These are phyloP conservation scores for Rhabdomys pumilio DNA, from an alignment of 2,797 vertebrate species.

Conservation along the genomic window DNA sequence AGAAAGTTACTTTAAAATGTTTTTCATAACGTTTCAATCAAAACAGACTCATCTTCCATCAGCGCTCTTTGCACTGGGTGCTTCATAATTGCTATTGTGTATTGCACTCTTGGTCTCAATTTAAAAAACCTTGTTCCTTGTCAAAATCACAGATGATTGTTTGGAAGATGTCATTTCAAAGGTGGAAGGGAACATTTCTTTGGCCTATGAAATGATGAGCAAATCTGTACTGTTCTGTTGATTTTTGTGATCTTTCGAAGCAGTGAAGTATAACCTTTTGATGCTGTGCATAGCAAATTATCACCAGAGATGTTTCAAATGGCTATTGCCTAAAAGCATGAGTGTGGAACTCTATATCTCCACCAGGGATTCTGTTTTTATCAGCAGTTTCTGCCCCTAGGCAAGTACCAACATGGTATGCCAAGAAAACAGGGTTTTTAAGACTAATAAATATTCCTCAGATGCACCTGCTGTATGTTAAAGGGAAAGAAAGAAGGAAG, in stretches of 20 bases:
- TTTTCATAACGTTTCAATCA: constrained; percentile 16
- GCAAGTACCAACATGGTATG: constrained; percentile 77
- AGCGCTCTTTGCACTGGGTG: not conserved
- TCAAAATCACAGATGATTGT: constrained; percentile 56
- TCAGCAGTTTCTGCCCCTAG: constrained; percentile 63
- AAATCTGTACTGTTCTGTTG: not conserved
- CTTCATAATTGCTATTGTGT: constrained; percentile 29
- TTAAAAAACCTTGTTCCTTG: constrained; percentile 58
- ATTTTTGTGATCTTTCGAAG: not conserved
- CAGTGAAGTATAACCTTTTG: constrained; percentile 67
- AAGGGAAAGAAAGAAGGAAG: not conserved
- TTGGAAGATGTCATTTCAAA: constrained; percentile 54
- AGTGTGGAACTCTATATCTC: constrained; percentile 75
- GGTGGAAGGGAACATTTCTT: not conserved
- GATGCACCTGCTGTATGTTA: constrained; percentile 66
- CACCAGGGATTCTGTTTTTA: constrained; percentile 55
- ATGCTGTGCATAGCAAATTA: constrained; percentile 75
- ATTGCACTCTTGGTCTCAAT: not conserved
- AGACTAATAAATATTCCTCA: constrained; percentile 84
- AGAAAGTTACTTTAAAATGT: not conserved
- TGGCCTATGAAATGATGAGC: constrained; percentile 40
- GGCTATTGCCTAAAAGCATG: constrained; percentile 74
- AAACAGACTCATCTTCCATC: not conserved
- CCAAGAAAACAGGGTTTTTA: constrained; percentile 84
- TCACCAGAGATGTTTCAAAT: constrained; percentile 75